Base-by-base conservation (phyloP, 2,113 vertebrate genomes). In the Trematocara nigrifrons region DNA sequence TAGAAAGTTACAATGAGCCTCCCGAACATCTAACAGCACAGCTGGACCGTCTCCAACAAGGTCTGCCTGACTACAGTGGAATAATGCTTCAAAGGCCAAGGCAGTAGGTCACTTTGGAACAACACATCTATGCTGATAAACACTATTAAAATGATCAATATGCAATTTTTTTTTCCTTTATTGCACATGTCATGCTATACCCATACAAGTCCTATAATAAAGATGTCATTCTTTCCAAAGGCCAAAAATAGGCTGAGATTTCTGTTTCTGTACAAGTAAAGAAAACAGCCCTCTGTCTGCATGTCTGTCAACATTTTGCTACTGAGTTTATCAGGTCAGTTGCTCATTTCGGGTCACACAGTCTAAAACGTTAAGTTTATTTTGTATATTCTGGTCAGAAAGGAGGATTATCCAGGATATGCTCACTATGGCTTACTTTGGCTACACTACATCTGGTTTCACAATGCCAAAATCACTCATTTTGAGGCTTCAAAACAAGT, bases 21-120 rank as follows among this genome's bases (percentile, higher is more conserved):
- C 15, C 45, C 1, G 2, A 76, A 52, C 8, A 35, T 5, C 31
- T 6, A 52, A 15, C 1, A 16, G 31, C 40, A 74, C n/a, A 64
- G 80, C 35, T 8, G 54, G 15, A 29, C 22, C 6, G 9, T 49
- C 76, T 54, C 61, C 26, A 76, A 40, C 5, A 47, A 59, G 56
- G 26, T 80, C 15, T 42, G 47, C 26, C 42, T 10, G 4, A 4
- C 42, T 22, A 40, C 57, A 87, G 76, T 85, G 74, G 13, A 79
- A 81, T 79, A 83, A 84, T 26, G 16, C 81, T 92, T 87, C 56
- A 66, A 45, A 86, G 77, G 85, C 82, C 87, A 87, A 91, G 93
- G 86, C 88, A 90, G 81, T 82, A 69, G 54, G 77, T 89, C 87
- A 15, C 7, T 81, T 42, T 53, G 53, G 79, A 88, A 74, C 51